phyloP scores from a whole-genome alignment of 1,140 invertebrate species.

The Drosophila tani region DNA sequence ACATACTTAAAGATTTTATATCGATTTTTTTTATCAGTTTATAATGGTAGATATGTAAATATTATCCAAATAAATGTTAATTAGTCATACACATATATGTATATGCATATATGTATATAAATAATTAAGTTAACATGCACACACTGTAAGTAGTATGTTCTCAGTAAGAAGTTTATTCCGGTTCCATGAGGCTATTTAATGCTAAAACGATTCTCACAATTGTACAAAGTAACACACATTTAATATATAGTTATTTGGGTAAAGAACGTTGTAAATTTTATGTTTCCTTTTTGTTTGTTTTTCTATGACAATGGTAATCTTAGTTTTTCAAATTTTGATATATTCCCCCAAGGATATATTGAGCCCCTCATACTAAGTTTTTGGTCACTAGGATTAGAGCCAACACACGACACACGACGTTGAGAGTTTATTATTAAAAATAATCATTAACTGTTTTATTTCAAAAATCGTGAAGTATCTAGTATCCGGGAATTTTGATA shows the following conservation, averaged over 20 bases:
- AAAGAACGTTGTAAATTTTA: slow-evolving; percentile 21
- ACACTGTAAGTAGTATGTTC: slow-evolving; percentile 15
- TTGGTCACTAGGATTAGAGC: not conserved
- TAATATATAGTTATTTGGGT: slow-evolving; percentile 5
- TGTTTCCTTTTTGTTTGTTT: slow-evolving; percentile 26
- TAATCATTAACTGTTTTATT: too few relatives aligned
- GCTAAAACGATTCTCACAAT: slow-evolving; percentile 67
- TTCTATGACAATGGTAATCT: slow-evolving; percentile 77
- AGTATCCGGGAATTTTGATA: too few relatives aligned
- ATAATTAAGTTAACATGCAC: slow-evolving; percentile 22
- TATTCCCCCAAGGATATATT: not conserved
- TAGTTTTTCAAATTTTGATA: slow-evolving; percentile 23
- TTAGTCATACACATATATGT: slow-evolving; percentile 19
- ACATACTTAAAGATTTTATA: slow-evolving; percentile 17
- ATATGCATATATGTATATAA: slow-evolving; percentile 12
- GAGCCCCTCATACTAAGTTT: not conserved
- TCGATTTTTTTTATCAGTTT: not conserved
- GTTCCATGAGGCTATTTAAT: slow-evolving; percentile 39
- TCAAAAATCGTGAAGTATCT: too few relatives aligned
- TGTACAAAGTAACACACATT: slow-evolving; percentile 30
- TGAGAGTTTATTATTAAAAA: too few relatives aligned
- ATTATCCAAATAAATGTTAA: slow-evolving; percentile 6
- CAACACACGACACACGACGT: not conserved
- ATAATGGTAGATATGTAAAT: slow-evolving; percentile 6
- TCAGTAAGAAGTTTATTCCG: slow-evolving; percentile 18